Conservation (phyloP, 2,797 vertebrate genomes). For the Falco naumanni region DNA sequence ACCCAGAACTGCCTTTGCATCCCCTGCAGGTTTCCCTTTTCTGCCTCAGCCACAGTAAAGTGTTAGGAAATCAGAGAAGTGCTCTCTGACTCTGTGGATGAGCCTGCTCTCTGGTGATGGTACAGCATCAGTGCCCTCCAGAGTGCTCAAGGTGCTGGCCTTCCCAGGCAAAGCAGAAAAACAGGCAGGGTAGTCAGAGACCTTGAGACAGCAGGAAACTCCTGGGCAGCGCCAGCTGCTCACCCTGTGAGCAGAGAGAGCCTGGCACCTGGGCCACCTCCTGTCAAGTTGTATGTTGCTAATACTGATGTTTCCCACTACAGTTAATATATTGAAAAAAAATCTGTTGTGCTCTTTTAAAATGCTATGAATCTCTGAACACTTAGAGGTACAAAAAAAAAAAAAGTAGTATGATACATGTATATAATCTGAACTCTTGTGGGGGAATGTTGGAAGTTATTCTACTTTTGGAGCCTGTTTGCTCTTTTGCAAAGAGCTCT, state of each 20-base stretch:
- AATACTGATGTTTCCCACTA: not conserved
- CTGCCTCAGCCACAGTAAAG: not conserved
- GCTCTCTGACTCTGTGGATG: not conserved
- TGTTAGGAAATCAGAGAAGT: not conserved
- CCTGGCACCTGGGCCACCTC: not conserved
- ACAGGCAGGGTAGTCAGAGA: not conserved
- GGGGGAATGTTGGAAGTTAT: not conserved
- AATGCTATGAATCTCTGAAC: not conserved
- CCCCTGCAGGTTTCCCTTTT: not conserved
- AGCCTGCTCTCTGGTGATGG: not conserved
- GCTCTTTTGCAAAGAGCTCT: not conserved
- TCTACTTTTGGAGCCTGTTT: not conserved
- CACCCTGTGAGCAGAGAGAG: not conserved
- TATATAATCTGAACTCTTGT: not conserved
- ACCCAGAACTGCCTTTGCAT: not conserved
- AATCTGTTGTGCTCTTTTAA: not conserved
- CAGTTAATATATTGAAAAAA: not conserved
- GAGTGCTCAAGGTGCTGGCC: not conserved
- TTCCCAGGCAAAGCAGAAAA: not conserved
- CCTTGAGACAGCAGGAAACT: not conserved
- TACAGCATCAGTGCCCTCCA: not conserved
- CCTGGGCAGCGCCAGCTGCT: not conserved
- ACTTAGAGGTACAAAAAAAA: not conserved
- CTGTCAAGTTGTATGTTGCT: not conserved
- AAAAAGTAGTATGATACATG: not conserved